Evolutionary conservation across 1,140 invertebrate species (phyloP), one percentile per base, ranked within the genome.

Genomic region (Drosophila murphyi): DNA sequence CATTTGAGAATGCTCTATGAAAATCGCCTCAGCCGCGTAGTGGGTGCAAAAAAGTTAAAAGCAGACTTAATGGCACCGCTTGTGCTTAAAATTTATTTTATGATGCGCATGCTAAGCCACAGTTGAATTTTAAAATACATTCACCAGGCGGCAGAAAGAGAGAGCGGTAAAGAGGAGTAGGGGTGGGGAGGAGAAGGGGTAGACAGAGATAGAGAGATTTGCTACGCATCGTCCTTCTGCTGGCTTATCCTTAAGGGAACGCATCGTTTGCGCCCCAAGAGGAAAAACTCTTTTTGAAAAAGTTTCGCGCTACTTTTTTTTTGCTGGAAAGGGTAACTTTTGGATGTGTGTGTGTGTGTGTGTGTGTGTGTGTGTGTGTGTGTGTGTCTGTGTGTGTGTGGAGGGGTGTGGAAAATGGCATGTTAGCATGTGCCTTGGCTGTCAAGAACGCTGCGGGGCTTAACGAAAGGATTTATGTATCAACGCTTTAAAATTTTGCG

Each of bases 391-490:
- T 20, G n/a, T 41, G 35, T 59, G 59, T 34, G 48, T 35, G 37
- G 51, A 54, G 78, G 76, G 74, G 85, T 90, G 85, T 70, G 78
- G 80, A 90, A 89, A 89, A 89, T 90, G 74, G 86, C 85, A 89
- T 89, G 86, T 89, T 89, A 89, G 85, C 85, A 89, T 89, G 85
- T 89, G 86, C 85, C 85, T 90, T 89, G 86, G 86, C 86, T 89
- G 85, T 90, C 85, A 89, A 89, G 80, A 89, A 89, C 85, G 86
- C 85, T 90, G 86, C 85, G 85, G 86, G 86, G 85, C 85, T 89
- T 89, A 89, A 85, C 85, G 78, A 85, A 88, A 90, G 90, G 90
- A 91, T 92, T 92, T 92, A 92, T 92, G 90, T 90, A 91, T 92
- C 90, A 92, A 92, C 90, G 90, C 90, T 92, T 92, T 91, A 92